Evolutionary conservation across 1,140 invertebrate genomes (phyloP).

Genomic region (Bombus sibiricus): DNA sequence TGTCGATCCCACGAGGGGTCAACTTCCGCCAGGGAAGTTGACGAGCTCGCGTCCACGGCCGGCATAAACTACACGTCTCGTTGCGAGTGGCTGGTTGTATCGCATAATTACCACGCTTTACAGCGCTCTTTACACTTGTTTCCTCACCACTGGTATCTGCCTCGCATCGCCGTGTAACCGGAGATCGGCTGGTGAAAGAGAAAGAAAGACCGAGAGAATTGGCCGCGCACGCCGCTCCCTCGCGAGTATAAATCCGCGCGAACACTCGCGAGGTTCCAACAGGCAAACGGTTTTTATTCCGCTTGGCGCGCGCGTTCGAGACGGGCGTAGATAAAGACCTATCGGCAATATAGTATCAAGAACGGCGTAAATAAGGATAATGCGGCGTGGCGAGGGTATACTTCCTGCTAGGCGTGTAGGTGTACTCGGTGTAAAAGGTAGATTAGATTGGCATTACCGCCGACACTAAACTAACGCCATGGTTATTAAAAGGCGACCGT

Average conservation of each 20-base stretch:
- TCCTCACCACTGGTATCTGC: slow-evolving; percentile 62
- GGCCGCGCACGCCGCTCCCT: slow-evolving; percentile 30
- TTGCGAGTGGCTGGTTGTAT: slow-evolving; percentile 42
- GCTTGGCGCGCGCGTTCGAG: neutral
- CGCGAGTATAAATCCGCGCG: slow-evolving; percentile 47
- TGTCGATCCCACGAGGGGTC: neutral
- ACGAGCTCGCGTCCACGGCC: slow-evolving; percentile 32
- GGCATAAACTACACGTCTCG: slow-evolving; percentile 54
- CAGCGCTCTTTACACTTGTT: slow-evolving; percentile 71
- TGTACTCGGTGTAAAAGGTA: slow-evolving; percentile 54
- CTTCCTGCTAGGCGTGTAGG: slow-evolving; percentile 57
- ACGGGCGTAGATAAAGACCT: slow-evolving; percentile 62
- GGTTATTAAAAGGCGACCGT: slow-evolving; percentile 41
- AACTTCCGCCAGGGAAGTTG: slow-evolving; percentile 8
- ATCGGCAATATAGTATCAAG: slow-evolving; percentile 65
- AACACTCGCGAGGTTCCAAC: neutral
- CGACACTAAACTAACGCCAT: slow-evolving; percentile 27
- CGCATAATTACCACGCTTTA: slow-evolving; percentile 70
- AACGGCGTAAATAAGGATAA: slow-evolving; percentile 67
- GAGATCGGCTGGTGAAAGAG: slow-evolving; percentile 54
- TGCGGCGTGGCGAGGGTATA: slow-evolving; percentile 53
- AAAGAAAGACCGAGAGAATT: slow-evolving; percentile 48
- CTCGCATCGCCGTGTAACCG: slow-evolving; percentile 65
- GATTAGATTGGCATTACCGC: slow-evolving; percentile 65
- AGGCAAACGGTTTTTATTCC: slow-evolving; percentile 41